These are phyloP conservation scores for Colletes latitarsis DNA, from an alignment of 1,140 invertebrate species.

Conservation along the genomic window DNA sequence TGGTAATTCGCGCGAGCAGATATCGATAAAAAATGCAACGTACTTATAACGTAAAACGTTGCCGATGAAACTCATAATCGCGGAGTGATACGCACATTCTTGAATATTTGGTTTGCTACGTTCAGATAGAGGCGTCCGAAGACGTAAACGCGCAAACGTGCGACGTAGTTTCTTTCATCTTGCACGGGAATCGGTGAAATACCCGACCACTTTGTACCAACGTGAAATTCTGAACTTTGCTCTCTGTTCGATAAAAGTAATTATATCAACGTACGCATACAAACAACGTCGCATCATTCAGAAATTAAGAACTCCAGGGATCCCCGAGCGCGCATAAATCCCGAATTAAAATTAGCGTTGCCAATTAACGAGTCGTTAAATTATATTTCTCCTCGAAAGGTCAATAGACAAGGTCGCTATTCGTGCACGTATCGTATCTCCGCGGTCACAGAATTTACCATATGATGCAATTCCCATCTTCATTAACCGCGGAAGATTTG, in stretches of 20 bases:
- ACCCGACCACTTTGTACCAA: slow-evolving; percentile 26
- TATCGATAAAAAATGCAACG: neutral
- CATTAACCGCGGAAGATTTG: slow-evolving; percentile 7
- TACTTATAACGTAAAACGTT: neutral
- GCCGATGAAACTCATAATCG: slow-evolving; percentile 14
- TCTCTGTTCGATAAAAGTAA: slow-evolving; percentile 51
- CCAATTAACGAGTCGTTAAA: neutral
- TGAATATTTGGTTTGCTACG: slow-evolving; percentile 9
- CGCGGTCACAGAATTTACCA: neutral
- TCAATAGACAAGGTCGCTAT: neutral
- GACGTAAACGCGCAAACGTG: neutral
- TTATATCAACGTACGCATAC: slow-evolving; percentile 31
- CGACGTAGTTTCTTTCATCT: slow-evolving; percentile 19
- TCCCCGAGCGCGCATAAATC: neutral
- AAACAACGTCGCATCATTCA: neutral
- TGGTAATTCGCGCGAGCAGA: neutral
- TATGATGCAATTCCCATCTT: slow-evolving; percentile 6
- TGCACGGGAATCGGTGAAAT: slow-evolving; percentile 17
- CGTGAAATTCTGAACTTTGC: slow-evolving; percentile 61
- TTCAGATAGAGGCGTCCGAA: slow-evolving; percentile 16
- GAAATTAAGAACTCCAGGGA: neutral
- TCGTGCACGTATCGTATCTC: too few species aligned
- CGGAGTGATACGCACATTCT: neutral
- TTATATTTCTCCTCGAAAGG: neutral
- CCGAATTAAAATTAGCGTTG: neutral